Evolutionary conservation across 2,888 invertebrate genomes (phyloP), one percentile per base, ranked within the genome.

Genomic region (Atrina japonica): DNA sequence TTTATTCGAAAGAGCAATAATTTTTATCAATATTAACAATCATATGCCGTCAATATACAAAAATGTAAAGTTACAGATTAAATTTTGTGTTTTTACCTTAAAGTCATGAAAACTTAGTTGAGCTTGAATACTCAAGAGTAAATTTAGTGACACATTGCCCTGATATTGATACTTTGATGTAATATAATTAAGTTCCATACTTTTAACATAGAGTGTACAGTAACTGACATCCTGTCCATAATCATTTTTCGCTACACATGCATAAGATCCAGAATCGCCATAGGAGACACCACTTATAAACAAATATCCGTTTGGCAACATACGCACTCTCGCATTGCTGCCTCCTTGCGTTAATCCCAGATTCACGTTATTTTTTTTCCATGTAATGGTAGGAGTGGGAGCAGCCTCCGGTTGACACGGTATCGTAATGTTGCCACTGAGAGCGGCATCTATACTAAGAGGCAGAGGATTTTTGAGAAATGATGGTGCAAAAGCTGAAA

Each of bases 371-470:
- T 97, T 95, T 88, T 96, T 96, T 84, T 95, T 95, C 97, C 97
- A 98, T 49, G 94, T 93, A 87, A 96, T 96, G 80, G 94, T 69
- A 1, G 86, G 81, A 21, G 93, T 93, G 0, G 98, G 98, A 0
- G 98, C 97, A 9, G 97, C 97, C 91, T 98, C 98, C 0, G 98
- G 97, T 87, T 95, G 94, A 88, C 98, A 98, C 7, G 80, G 55
- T 65, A 98, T 94, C 0, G 97, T 97, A 0, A 96, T 95, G 90
- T 97, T 97, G n/a, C 97, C 96, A 14, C 96, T 95, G 89, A 96
- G 95, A 2, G 96, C 96, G 0, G 96, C 97, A 9, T 96, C 96
- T 7, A 96, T 96, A 41, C 75, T 78, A 92, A 97, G 96, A 0
- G 95, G 93, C 25, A 97, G 91, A 0, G 97, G 97, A 41, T 93